A percentile compares a stretch with the other conserved stretches of the same genome.
Conservation (phyloP, 2,113 vertebrate species). For the Turdus rufiventris region DNA sequence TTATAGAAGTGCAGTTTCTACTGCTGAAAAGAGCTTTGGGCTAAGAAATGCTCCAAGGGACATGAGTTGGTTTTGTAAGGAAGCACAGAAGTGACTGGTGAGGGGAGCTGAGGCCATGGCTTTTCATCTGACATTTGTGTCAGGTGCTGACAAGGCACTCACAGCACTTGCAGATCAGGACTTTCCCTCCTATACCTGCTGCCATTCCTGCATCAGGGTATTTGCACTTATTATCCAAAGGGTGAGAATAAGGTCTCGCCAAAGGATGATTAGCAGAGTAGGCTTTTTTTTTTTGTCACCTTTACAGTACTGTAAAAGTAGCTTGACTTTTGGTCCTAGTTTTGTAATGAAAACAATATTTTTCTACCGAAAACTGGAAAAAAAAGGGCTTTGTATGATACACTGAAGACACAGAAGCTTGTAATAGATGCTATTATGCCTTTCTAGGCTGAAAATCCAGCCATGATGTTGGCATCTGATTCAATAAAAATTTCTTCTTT, state of each 20-base stretch:
- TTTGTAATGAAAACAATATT: neutral
- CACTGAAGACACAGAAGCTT: neutral
- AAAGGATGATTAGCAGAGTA: neutral
- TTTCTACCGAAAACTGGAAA: neutral
- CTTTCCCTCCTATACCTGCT: neutral
- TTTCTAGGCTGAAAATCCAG: neutral
- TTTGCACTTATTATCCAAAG: neutral
- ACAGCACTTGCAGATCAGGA: neutral
- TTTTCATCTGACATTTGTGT: neutral
- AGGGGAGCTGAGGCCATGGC: neutral
- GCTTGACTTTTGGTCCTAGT: neutral
- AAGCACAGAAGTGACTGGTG: neutral
- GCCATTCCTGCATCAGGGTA: neutral
- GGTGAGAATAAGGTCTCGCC: neutral
- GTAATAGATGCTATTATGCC: neutral
- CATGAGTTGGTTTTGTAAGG: neutral
- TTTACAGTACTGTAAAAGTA: neutral
- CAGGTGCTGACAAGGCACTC: neutral
- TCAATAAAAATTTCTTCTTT: neutral
- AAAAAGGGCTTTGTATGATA: neutral
- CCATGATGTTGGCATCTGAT: neutral
- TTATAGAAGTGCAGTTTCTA: neutral
- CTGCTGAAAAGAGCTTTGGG: neutral
- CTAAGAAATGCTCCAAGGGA: neutral
- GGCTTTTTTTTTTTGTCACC: neutral